Evolutionary conservation across 2,888 invertebrate genomes (phyloP).

Genomic region (Priocnemis perturbator): DNA sequence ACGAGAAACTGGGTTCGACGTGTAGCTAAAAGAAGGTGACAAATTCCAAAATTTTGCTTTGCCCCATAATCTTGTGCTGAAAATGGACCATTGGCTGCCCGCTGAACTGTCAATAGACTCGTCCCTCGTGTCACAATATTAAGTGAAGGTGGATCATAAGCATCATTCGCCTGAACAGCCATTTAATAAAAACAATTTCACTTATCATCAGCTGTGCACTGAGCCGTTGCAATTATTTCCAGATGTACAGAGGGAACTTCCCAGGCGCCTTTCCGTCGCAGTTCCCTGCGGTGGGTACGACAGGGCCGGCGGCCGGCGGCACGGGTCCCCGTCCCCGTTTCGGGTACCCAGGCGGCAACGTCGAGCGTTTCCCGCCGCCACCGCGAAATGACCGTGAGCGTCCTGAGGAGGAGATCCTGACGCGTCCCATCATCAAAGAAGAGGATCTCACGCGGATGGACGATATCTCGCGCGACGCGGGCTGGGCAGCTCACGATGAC

Average conservation of each 20-base stretch:
- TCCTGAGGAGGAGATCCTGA: constrained; percentile 80
- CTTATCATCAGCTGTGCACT: too few relatives aligned
- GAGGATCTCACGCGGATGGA: constrained; percentile 95
- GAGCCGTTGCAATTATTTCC: constrained; percentile 4
- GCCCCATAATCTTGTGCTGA: too few relatives aligned
- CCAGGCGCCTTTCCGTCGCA: constrained; percentile 71
- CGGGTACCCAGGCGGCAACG: constrained; percentile 61
- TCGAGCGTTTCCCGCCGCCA: constrained; percentile 62
- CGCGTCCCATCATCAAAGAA: constrained; percentile 93
- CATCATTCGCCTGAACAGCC: too few relatives aligned
- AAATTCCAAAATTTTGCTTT: too few relatives aligned
- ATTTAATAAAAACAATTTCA: too few relatives aligned
- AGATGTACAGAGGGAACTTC: constrained; percentile 76
- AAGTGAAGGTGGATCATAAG: too few relatives aligned
- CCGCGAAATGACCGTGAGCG: constrained; percentile 69
- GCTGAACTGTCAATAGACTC: too few relatives aligned
- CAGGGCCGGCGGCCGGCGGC: too few relatives aligned
- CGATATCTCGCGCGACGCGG: constrained; percentile 91
- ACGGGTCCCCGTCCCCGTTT: constrained; percentile 67
- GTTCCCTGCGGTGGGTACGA: constrained; percentile 52
- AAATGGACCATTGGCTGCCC: too few relatives aligned
- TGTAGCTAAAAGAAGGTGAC: too few relatives aligned
- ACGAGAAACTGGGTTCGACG: too few relatives aligned
- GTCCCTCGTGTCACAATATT: too few relatives aligned
- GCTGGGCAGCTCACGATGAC: constrained; percentile 95